Evolutionary conservation across 2,888 invertebrate species (phyloP).

Genomic region (Sycophila texana): DNA sequence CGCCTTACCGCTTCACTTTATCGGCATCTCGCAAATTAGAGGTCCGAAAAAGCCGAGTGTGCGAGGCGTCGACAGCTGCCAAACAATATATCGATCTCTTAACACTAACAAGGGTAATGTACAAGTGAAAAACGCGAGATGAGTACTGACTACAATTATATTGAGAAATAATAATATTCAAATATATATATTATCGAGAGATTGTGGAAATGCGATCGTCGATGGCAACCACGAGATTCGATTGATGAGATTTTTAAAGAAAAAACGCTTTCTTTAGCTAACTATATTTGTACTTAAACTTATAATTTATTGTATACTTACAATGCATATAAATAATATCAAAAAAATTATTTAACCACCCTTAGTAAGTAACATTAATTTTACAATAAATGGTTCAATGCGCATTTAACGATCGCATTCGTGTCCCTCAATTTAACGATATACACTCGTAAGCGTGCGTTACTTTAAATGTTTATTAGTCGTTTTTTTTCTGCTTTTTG

Average conservation of each 20-base stretch:
- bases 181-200: constrained; percentile 36
- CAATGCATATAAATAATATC: constrained; percentile 46
- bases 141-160: constrained; percentile 55
- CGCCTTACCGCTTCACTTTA: constrained; percentile 27
- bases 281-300: constrained; percentile 48
- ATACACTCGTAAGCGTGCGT: constrained; percentile 51
- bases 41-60: constrained; percentile 13
- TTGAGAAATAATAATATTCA: constrained; percentile 45
- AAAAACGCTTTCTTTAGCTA: constrained; percentile 2
- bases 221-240: constrained; percentile 30
- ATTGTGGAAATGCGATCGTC: constrained; percentile 31
- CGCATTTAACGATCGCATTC: constrained; percentile 39
- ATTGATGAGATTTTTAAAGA: constrained; percentile 40
- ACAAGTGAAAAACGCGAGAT: constrained; percentile 64
- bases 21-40: constrained; percentile 4
- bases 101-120: constrained; percentile 64
- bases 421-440: constrained; percentile 49
- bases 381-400: constrained; percentile 31
- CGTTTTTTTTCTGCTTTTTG: constrained; percentile 18
- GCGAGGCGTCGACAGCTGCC: constrained; percentile 25
- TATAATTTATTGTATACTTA: constrained; percentile 31
- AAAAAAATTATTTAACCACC: constrained; percentile 32
- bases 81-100: constrained; percentile 61
- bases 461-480: constrained; percentile 52
- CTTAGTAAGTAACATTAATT: constrained; percentile 36